phyloP scores from a whole-genome alignment of 2,797 vertebrate genomes.

The Natrix natrix region DNA sequence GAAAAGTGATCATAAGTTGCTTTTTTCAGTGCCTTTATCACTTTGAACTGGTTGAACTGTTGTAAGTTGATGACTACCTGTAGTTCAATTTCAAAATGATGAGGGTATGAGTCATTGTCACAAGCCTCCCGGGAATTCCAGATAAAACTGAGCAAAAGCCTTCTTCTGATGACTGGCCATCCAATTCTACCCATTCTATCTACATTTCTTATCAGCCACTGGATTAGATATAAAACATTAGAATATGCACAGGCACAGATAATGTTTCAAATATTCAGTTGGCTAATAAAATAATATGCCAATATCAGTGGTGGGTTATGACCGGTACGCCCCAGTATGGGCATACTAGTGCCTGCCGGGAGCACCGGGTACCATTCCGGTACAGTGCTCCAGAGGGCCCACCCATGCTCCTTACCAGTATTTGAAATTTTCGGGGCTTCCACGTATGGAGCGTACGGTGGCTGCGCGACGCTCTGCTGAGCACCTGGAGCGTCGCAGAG shows the following conservation, averaged over 20 bases:
- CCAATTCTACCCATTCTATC: background rate
- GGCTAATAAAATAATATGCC: background rate
- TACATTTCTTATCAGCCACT: background rate
- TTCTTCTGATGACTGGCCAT: background rate
- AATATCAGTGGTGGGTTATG: background rate
- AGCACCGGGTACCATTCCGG: no score
- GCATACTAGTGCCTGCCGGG: no score
- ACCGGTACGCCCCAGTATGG: no score
- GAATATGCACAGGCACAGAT: background rate
- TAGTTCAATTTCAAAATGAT: background rate
- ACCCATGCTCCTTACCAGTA: no score
- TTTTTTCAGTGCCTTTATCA: background rate
- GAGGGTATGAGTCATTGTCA: background rate
- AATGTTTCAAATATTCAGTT: background rate
- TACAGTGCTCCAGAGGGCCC: no score
- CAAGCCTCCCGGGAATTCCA: background rate
- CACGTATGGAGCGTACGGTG: no score
- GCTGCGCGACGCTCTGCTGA: no score
- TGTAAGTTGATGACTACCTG: background rate
- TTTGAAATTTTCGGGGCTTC: no score
- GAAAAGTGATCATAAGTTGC: background rate
- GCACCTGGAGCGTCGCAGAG: no score
- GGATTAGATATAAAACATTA: background rate
- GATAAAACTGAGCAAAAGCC: background rate
- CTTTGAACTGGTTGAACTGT: background rate